phyloP scores from a whole-genome alignment of 2,888 invertebrate species.

The Periphyllus acericola region DNA sequence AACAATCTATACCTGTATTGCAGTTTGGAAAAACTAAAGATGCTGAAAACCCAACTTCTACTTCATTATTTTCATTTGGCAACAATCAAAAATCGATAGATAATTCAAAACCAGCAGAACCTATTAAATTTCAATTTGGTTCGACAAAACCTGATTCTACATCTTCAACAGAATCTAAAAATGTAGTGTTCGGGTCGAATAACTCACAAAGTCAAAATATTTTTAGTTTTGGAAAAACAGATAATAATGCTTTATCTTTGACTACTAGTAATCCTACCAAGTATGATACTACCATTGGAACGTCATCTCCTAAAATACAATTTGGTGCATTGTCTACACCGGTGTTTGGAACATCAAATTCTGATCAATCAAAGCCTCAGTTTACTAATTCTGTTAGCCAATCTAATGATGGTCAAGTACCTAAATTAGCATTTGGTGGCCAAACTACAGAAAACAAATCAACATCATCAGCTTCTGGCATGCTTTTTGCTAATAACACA shows the following conservation, averaged over 20 bases:
- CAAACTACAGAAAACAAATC: constrained; percentile 41
- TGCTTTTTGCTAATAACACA: constrained; percentile 20
- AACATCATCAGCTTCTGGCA: background rate
- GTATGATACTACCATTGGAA: constrained; percentile 2
- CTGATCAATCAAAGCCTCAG: constrained; percentile 21
- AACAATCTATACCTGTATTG: constrained; percentile 13
- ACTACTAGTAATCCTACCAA: constrained; percentile 25
- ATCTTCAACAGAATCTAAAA: constrained; percentile 19
- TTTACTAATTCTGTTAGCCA: constrained; percentile 31
- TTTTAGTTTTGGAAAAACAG: constrained; percentile 38
- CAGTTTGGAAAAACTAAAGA: constrained; percentile 29
- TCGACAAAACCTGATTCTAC: background rate
- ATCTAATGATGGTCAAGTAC: background rate
- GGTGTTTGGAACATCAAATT: constrained; percentile 11
- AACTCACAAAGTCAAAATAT: constrained; percentile 31
- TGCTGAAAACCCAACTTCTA: background rate
- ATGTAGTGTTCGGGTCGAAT: background rate
- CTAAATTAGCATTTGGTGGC: constrained; percentile 47
- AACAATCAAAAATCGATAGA: constrained; percentile 23
- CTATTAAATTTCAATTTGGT: constrained; percentile 49
- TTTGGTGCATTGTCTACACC: constrained; percentile 20
- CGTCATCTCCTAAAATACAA: constrained; percentile 32
- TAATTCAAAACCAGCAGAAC: constrained; percentile 1
- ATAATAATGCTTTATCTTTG: background rate
- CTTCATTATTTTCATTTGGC: constrained; percentile 46